These are phyloP conservation scores for Pao palembangensis DNA, from an alignment of 2,113 vertebrate species.

Conservation along the genomic window DNA sequence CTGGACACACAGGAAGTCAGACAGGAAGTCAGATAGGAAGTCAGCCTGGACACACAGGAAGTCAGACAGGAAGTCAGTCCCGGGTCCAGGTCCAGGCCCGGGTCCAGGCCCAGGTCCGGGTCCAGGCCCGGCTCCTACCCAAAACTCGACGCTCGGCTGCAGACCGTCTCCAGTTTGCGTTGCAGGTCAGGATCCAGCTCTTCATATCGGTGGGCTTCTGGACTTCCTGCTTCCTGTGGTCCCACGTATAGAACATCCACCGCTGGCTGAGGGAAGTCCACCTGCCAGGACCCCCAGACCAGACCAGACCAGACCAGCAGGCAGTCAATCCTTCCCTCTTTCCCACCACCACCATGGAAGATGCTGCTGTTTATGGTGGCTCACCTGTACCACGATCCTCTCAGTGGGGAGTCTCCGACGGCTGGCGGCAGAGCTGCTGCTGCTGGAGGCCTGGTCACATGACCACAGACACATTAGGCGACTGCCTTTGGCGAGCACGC, in stretches of 20 bases:
- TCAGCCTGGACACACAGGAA: too few species aligned
- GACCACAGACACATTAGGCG: conserved; percentile 88
- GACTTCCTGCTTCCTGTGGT: conserved; percentile 74
- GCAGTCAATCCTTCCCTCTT: too few species aligned
- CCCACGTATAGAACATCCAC: conserved; percentile 85
- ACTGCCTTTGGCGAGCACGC: conserved; percentile 84
- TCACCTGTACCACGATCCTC: conserved; percentile 89
- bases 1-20: too few species aligned
- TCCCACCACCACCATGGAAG: too few species aligned
- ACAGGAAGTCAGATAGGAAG: too few species aligned
- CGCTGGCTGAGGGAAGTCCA: conserved; percentile 85
- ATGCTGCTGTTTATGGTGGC: too few species aligned
- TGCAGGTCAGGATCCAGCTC: conserved; percentile 80
- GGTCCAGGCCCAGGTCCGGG: too few species aligned
- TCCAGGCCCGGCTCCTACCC: conserved; percentile 71
- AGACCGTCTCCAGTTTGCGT: conserved; percentile 82
- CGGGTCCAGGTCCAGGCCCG: too few species aligned
- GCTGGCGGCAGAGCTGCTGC: conserved; percentile 56
- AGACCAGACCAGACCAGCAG: too few species aligned
- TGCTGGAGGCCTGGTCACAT: conserved; percentile 67
- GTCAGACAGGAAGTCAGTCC: not conserved
- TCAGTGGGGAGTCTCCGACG: conserved; percentile 78
- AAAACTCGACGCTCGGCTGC: conserved; percentile 81
- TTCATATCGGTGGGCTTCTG: conserved; percentile 75
- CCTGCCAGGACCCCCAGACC: conserved; percentile 62